Conservation (phyloP, 2,888 invertebrate species). For the Archaeoteleia sp. region DNA sequence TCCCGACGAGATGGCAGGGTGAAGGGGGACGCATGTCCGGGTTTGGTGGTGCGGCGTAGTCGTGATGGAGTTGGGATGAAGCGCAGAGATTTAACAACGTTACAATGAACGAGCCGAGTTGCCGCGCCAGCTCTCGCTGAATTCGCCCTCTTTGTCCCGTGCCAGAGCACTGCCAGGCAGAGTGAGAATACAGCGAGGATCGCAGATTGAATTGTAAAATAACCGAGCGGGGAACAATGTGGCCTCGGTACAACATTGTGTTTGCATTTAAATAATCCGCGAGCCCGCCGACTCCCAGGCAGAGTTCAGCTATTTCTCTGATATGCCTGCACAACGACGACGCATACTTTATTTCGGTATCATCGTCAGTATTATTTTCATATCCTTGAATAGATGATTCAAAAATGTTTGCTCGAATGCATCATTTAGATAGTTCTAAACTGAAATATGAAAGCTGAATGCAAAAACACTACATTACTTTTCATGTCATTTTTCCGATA, state of each 20-base stretch:
- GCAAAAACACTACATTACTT: too few species aligned
- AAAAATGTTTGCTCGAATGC: too few species aligned
- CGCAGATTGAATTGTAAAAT: constrained; percentile 74
- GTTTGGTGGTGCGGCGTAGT: constrained; percentile 53
- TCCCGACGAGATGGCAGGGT: constrained; percentile 32
- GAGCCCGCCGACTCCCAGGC: constrained; percentile 57
- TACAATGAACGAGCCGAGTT: constrained; percentile 66
- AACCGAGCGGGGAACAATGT: constrained; percentile 70
- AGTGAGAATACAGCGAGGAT: constrained; percentile 57
- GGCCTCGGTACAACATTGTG: constrained; percentile 70
- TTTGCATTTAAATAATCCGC: constrained; percentile 74
- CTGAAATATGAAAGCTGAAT: too few species aligned
- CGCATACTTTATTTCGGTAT: too few species aligned
- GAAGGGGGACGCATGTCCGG: constrained; percentile 42
- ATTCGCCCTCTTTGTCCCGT: constrained; percentile 56
- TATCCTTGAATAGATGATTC: too few species aligned
- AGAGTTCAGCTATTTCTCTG: constrained; percentile 39
- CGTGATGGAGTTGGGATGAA: constrained; percentile 64
- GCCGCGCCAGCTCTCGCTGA: constrained; percentile 52
- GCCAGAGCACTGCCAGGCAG: constrained; percentile 42
- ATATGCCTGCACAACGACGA: too few species aligned
- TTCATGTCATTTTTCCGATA: too few species aligned
- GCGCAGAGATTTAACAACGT: constrained; percentile 71
- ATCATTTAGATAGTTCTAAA: too few species aligned
- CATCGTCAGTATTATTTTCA: too few species aligned